Percentiles rank a stretch among this genome's conserved stretches.
Conservation (phyloP, 2,797 vertebrate genomes). For the Labroides dimidiatus region DNA sequence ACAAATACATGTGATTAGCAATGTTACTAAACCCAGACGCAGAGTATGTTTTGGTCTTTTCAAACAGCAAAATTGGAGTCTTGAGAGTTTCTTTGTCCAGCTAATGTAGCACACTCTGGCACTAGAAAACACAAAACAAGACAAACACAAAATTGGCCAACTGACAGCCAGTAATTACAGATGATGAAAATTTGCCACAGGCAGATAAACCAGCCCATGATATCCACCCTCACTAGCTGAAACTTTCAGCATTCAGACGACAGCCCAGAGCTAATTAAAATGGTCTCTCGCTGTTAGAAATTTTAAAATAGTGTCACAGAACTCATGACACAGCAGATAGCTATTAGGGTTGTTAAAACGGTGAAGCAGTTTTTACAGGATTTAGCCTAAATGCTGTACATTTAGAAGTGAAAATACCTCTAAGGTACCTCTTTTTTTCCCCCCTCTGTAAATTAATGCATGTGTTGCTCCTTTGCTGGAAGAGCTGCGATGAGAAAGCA, state of each 20-base stretch:
- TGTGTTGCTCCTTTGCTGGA: conserved; percentile 8
- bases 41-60: not conserved
- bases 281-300: conserved; percentile 22
- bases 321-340: conserved; percentile 25
- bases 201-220: conserved; percentile 3
- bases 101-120: not conserved
- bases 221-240: conserved; percentile 5
- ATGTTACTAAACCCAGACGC: not conserved
- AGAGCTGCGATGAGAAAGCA: conserved; percentile 9
- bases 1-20: not conserved
- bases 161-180: conserved; percentile 24
- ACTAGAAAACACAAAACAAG: conserved; percentile 1
- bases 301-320: conserved; percentile 16
- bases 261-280: conserved; percentile 29
- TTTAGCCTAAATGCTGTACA: not conserved
- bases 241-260: conserved; percentile 13
- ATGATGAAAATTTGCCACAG: conserved; percentile 11
- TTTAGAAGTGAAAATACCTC: conserved; percentile 1
- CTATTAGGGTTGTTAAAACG: conserved; percentile 23
- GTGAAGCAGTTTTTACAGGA: conserved; percentile 8
- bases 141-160: conserved; percentile 11
- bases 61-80: not conserved
- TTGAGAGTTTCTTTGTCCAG: not conserved
- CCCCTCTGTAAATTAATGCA: conserved; percentile 10
- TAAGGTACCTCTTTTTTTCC: not conserved